A percentile compares a stretch with the other conserved stretches of the same genome.
These are phyloP conservation scores for Drosophila pseudoobscura DNA, from an alignment of 1,140 invertebrate genomes.

Conservation along the genomic window DNA sequence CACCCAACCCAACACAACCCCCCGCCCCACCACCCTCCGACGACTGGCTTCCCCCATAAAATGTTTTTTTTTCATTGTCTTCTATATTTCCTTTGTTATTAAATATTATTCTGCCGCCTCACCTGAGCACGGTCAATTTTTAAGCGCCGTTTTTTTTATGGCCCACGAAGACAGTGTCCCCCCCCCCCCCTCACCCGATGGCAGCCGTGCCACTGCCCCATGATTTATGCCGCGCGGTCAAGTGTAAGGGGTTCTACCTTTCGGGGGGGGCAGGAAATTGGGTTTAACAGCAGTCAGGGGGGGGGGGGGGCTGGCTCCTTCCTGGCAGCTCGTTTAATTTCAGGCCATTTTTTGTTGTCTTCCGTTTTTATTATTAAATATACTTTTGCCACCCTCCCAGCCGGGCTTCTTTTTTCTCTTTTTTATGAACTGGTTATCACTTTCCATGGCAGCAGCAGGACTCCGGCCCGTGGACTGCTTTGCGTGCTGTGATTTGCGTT, in stretches of 20 bases:
- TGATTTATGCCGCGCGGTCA: constrained; percentile 78
- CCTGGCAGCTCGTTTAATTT: constrained; percentile 75
- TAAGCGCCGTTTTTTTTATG: constrained; percentile 65
- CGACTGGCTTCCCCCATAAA: constrained; percentile 27
- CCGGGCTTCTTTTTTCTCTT: constrained; percentile 5
- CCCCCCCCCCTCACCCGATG: not conserved
- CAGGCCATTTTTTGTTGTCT: constrained; percentile 51
- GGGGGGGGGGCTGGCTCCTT: no score
- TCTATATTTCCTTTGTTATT: constrained; percentile 68
- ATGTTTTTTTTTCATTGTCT: constrained; percentile 57
- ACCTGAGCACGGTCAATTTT: constrained; percentile 55
- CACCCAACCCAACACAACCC: not conserved
- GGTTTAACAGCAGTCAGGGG: constrained; percentile 63
- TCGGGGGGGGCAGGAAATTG: constrained; percentile 64
- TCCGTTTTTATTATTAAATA: constrained; percentile 77
- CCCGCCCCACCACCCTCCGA: not conserved
- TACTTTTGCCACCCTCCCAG: constrained; percentile 23
- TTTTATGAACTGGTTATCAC: constrained; percentile 71
- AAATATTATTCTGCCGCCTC: constrained; percentile 67
- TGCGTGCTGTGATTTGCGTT: constrained; percentile 74
- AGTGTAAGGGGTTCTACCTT: constrained; percentile 68
- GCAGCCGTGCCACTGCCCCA: constrained; percentile 3
- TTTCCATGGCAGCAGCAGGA: no score
- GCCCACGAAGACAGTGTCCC: constrained; percentile 37
- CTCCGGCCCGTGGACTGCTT: constrained; percentile 43